phyloP scores from a whole-genome alignment of 2,888 invertebrate genomes.

The Meloe dianella region DNA sequence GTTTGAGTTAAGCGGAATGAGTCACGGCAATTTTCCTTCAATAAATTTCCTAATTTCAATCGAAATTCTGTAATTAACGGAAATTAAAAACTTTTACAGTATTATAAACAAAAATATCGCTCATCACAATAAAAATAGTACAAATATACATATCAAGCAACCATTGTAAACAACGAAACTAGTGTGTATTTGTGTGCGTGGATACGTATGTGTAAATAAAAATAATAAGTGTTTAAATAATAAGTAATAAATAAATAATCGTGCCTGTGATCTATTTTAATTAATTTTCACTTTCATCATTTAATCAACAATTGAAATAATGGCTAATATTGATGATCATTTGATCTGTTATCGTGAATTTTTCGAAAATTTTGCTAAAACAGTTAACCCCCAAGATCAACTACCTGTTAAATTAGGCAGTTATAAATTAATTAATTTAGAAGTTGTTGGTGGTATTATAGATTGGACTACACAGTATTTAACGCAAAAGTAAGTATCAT shows the following conservation, averaged over 20 bases:
- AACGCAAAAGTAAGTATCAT: conserved; percentile 72
- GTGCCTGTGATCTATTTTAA: conserved; percentile 33
- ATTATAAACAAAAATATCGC: conserved; percentile 19
- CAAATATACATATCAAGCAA: conserved; percentile 52
- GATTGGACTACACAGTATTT: conserved; percentile 80
- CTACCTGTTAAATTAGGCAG: conserved; percentile 75
- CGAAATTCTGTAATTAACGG: conserved; percentile 9
- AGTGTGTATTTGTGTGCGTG: conserved; percentile 32
- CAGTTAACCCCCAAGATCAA: conserved; percentile 74
- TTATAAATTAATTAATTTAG: conserved; percentile 71
- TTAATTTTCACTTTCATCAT: too few species aligned
- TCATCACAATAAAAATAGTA: conserved; percentile 40
- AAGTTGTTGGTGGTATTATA: conserved; percentile 76
- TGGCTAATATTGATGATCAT: conserved; percentile 71
- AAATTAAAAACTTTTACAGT: conserved; percentile 22
- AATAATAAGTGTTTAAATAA: not conserved
- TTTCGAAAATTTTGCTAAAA: conserved; percentile 74
- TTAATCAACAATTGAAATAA: conserved; percentile 32
- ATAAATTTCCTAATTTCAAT: too few species aligned
- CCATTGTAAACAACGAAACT: conserved; percentile 47
- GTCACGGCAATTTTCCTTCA: conserved; percentile 31
- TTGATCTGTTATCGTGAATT: conserved; percentile 73
- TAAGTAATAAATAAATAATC: conserved; percentile 22
- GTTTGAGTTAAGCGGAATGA: conserved; percentile 28
- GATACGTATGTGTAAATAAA: conserved; percentile 6